These are phyloP conservation scores for Creontiades dilutus DNA, from an alignment of 2,888 invertebrate species.

Conservation along the genomic window DNA sequence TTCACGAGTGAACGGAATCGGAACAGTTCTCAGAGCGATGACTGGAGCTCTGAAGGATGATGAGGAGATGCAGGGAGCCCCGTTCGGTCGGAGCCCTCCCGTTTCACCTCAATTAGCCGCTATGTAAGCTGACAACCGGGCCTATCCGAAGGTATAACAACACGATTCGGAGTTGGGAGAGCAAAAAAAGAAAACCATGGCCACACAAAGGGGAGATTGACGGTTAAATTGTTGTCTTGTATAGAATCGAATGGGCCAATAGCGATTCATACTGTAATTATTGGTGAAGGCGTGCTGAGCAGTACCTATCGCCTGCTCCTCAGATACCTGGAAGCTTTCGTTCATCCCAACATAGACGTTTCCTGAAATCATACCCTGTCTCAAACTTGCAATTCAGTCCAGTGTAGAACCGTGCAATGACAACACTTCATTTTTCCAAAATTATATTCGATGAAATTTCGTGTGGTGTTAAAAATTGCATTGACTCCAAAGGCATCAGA, in stretches of 20 bases:
- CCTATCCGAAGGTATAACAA: slow-evolving; percentile 39
- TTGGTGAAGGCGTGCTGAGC: not conserved
- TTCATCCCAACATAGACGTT: not conserved
- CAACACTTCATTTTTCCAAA: too few relatives aligned
- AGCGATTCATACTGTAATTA: slow-evolving; percentile 46
- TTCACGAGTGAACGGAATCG: not conserved
- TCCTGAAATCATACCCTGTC: not conserved
- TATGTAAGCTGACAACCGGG: slow-evolving; percentile 35
- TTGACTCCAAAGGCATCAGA: too few relatives aligned
- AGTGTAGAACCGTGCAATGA: too few relatives aligned
- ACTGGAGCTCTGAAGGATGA: not conserved
- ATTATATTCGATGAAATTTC: too few relatives aligned
- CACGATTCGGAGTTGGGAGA: not conserved
- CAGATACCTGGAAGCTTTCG: slow-evolving; percentile 15
- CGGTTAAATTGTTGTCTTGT: not conserved
- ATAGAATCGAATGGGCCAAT: slow-evolving; percentile 43
- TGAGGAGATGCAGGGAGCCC: not conserved
- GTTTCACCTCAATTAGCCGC: slow-evolving; percentile 7
- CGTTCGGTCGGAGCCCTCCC: slow-evolving; percentile 18
- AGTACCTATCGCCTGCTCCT: not conserved
- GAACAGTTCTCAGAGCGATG: not conserved
- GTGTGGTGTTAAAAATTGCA: too few relatives aligned
- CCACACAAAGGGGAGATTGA: slow-evolving; percentile 9
- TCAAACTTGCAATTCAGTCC: too few relatives aligned
- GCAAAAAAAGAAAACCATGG: not conserved